phyloP scores from a whole-genome alignment of 1,140 invertebrate genomes.

The Solenopsis invicta region DNA sequence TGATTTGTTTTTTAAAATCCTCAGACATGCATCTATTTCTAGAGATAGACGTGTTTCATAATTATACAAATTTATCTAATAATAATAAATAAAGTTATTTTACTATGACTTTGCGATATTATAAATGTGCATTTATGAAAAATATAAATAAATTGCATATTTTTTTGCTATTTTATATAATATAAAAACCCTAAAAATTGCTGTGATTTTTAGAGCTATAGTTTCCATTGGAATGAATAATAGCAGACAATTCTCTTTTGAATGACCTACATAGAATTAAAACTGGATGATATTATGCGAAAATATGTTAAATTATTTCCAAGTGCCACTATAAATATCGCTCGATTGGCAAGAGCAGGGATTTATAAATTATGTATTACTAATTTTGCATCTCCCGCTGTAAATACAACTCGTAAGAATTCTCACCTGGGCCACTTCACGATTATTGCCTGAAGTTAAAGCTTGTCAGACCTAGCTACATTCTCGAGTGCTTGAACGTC shows the following conservation, averaged over 20 bases:
- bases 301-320: not conserved
- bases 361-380: slow-evolving; percentile 48
- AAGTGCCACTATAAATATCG: slow-evolving; percentile 1
- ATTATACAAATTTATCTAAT: not conserved
- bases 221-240: slow-evolving; percentile 1
- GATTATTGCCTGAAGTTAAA: slow-evolving; percentile 45
- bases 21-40: not conserved
- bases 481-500: slow-evolving; percentile 29
- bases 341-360: not conserved
- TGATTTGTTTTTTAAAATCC: not conserved
- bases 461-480: slow-evolving; percentile 15
- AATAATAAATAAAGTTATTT: slow-evolving; percentile 1
- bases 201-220: not conserved
- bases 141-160: not conserved
- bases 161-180: not conserved
- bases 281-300: not conserved
- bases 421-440: slow-evolving; percentile 17
- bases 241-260: not conserved
- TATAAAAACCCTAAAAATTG: not conserved
- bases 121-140: not conserved
- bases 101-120: not conserved
- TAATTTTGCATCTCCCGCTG: slow-evolving; percentile 31
- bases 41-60: not conserved
- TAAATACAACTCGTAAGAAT: slow-evolving; percentile 24
- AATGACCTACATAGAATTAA: not conserved